Percentiles rank a stretch among this genome's conserved stretches.
phyloP scores from a whole-genome alignment of 2,888 invertebrate genomes.

The Leptinotarsa peninsularis region DNA sequence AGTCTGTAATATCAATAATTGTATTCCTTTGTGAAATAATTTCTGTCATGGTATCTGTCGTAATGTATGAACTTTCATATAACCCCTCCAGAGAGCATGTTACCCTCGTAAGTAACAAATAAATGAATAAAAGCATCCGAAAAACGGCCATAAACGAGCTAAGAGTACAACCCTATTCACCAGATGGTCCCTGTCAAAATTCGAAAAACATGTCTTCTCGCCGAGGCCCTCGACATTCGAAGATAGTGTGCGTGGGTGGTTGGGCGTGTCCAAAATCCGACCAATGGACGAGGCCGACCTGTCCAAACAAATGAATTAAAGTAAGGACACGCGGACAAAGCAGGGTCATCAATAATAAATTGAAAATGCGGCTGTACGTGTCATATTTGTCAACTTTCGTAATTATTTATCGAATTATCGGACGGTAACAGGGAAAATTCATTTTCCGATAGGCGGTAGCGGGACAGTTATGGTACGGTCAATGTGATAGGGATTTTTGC shows the following conservation, averaged over 20 bases:
- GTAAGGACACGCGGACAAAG: constrained; percentile 25
- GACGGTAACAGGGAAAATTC: constrained; percentile 1
- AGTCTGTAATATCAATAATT: too few relatives aligned
- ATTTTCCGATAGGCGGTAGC: constrained; percentile 4
- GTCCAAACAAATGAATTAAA: constrained; percentile 49
- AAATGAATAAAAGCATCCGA: not conserved
- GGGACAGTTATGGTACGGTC: constrained; percentile 3
- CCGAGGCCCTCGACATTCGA: constrained; percentile 12
- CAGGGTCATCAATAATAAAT: constrained; percentile 25
- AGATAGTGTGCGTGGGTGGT: constrained; percentile 54
- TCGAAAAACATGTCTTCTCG: constrained; percentile 23
- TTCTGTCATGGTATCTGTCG: too few relatives aligned
- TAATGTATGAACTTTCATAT: too few relatives aligned
- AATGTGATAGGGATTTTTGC: not conserved
- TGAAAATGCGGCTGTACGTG: constrained; percentile 5
- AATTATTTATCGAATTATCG: constrained; percentile 23
- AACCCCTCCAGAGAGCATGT: too few relatives aligned
- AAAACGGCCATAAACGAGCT: not conserved
- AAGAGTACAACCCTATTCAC: not conserved
- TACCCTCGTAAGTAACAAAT: not conserved
- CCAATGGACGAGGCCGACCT: constrained; percentile 54
- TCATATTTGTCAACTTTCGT: constrained; percentile 32
- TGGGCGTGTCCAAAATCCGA: constrained; percentile 56
- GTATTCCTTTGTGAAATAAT: too few relatives aligned
- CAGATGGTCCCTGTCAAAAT: constrained; percentile 25